Base-by-base conservation (phyloP, 2,888 invertebrate species). In the Scaptomyza flava region DNA sequence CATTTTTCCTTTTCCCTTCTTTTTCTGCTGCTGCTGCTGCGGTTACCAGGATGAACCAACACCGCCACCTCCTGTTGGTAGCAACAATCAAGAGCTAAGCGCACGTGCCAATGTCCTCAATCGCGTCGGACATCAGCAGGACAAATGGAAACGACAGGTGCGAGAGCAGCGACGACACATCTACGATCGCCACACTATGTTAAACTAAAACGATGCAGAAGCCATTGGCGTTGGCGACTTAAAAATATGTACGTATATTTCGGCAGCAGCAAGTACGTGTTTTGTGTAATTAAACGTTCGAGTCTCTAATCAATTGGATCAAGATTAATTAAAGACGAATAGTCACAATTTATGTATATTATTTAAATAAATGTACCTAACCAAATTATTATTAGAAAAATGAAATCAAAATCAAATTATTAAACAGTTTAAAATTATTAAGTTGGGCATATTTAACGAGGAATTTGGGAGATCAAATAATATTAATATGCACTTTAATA, bases 121-220 rank as follows among this genome's bases (percentile, higher is more conserved):
- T 93, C 94, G 98, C 68, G 98, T 99, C 45, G 98, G 98, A 0
- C 97, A 98, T 89, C 98, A 99, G 90, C 98, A 98, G 92, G 97
- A 98, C 92, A 98, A 98, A 90, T 99, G 99, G 99, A 99, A 99
- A 92, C 94, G 96, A 42, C 98, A 98, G 92, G 99, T 99, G 6
- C 96, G 98, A 8, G 91, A 92, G 69, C 91, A 92, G 61, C 94
- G 99, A 54, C 95, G 96, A 80, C 98, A 98, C 92, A 99, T 99
- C 89, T 99, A 99, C 91, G 98, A 99, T 91, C 94, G 97, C 68
- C 99, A 99, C 92, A 98, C 98, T 12, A 99, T 99, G 98, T 94
- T 99, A 58, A 99, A 99, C 93, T 99, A 94, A 93, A 14, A 93
- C n/a, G 9, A 33, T 7, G 31, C 8, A 5, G 36, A 17, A 56